Evolutionary conservation across 2,888 invertebrate species (phyloP).

Genomic region (Gandaritis pyraliata): DNA sequence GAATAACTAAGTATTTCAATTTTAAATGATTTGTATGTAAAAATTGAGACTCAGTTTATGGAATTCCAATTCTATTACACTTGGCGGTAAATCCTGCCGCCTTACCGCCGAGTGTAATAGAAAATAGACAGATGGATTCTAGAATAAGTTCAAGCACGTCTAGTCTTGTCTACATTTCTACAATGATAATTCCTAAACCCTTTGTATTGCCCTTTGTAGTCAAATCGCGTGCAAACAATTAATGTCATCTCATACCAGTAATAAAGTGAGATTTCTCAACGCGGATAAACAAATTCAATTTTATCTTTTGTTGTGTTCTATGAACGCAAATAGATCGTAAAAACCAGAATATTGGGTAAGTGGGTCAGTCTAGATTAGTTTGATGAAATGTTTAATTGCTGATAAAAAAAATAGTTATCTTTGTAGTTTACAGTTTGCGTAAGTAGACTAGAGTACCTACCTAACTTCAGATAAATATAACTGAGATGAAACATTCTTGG

Average conservation of each 20-base stretch:
- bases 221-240: not conserved
- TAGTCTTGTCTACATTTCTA: too few species aligned
- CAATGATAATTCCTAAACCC: too few species aligned
- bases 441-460: constrained; percentile 14
- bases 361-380: constrained; percentile 48
- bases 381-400: constrained; percentile 45
- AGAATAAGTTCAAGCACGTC: too few species aligned
- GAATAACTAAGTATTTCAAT: too few species aligned
- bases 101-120: too few species aligned
- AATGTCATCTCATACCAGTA: too few species aligned
- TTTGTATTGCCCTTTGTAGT: constrained; percentile 40
- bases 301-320: not conserved
- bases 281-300: not conserved
- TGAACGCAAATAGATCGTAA: not conserved
- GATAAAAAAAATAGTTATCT: constrained; percentile 33
- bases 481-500: constrained; percentile 4
- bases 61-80: too few species aligned
- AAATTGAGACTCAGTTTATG: too few species aligned
- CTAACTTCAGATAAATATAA: constrained; percentile 2
- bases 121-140: too few species aligned
- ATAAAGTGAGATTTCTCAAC: not conserved
- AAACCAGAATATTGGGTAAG: constrained; percentile 45
- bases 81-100: too few species aligned
- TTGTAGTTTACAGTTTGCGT: constrained; percentile 23
- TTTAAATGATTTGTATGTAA: too few species aligned